These are phyloP conservation scores for Nannoperca australis DNA, from an alignment of 2,797 vertebrate genomes.

Conservation along the genomic window DNA sequence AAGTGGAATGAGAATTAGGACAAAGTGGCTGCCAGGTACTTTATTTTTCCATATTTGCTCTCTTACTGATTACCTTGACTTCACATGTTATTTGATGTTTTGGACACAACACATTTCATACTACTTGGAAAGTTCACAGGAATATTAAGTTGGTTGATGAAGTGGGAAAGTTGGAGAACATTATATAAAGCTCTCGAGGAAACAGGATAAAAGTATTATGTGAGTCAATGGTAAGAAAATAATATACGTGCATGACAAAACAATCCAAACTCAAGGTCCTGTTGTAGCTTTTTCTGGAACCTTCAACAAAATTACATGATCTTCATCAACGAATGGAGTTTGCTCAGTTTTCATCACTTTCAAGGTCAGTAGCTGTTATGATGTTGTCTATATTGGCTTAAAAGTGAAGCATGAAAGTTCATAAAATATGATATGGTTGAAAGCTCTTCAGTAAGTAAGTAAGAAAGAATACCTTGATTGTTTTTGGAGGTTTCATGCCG, in stretches of 20 bases:
- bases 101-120: not conserved
- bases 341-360: not conserved
- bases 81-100: not conserved
- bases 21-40: conserved; percentile 21
- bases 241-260: not conserved
- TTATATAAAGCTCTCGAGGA: not conserved
- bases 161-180: conserved; percentile 18
- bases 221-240: not conserved
- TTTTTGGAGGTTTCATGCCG: not conserved
- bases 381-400: not conserved
- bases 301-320: not conserved
- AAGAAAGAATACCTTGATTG: not conserved
- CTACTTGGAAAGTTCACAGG: conserved; percentile 3
- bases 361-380: not conserved
- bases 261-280: not conserved
- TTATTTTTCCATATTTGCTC: conserved; percentile 21
- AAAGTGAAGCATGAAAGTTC: not conserved
- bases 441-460: not conserved
- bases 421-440: not conserved
- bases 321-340: not conserved
- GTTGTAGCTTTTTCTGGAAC: not conserved
- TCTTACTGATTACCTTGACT: not conserved
- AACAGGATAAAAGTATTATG: not conserved
- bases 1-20: conserved; percentile 26
- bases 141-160: conserved; percentile 5